A percentile compares a stretch with the other conserved stretches of the same genome.
These are phyloP conservation scores for Apocheima hispidaria DNA, from an alignment of 2,888 invertebrate genomes.

Conservation along the genomic window DNA sequence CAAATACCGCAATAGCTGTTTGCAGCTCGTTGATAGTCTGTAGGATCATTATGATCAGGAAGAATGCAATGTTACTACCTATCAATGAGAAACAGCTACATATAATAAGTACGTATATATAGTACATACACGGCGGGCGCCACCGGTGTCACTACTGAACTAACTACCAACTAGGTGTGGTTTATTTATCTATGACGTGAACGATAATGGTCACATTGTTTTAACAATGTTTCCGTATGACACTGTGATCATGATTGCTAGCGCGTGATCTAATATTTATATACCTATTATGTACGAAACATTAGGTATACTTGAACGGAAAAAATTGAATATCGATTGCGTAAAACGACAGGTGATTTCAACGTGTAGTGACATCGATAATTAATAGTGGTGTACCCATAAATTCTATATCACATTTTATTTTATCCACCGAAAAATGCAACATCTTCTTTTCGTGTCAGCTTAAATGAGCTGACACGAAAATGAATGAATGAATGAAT, in stretches of 20 bases:
- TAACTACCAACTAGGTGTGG: constrained; percentile 21
- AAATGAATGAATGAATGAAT: no score
- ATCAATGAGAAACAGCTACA: not conserved
- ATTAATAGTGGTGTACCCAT: no score
- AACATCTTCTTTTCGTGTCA: no score
- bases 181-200: constrained; percentile 11
- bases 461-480: no score
- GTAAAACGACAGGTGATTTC: no score
- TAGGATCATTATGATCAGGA: constrained; percentile 19
- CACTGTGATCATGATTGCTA: constrained; percentile 9
- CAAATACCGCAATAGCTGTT: constrained; percentile 8
- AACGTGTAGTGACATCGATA: no score
- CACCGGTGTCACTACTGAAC: not conserved
- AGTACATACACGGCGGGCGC: not conserved
- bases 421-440: no score
- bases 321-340: no score
- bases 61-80: constrained; percentile 10
- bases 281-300: not conserved
- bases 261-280: constrained; percentile 15
- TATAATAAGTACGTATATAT: not conserved
- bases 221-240: constrained; percentile 12
- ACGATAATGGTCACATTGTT: constrained; percentile 24
- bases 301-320: not conserved
- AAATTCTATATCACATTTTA: no score
- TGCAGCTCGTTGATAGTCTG: not conserved